Base-by-base conservation (phyloP, 2,113 vertebrate genomes). In the Callaeas wilsoni region DNA sequence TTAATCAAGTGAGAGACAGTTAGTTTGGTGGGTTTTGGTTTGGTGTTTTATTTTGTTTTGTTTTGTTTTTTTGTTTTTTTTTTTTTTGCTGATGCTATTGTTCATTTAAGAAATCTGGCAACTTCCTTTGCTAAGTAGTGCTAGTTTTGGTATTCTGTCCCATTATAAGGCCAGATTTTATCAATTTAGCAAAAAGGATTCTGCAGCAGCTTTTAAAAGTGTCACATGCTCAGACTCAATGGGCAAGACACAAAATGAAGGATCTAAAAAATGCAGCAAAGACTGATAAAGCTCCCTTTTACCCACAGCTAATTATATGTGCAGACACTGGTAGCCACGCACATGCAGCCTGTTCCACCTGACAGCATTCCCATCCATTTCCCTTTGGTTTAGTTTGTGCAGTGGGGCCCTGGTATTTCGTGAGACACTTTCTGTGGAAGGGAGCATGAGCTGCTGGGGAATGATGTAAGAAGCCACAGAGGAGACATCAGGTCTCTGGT, bases 1-100 rank as follows among this genome's bases (percentile, higher is more conserved):
- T 96, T 97, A 97, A 97, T 96, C 93, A 96, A 93, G 71, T 52
- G 64, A 94, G 35, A 88, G 22, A 19, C 37, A 80, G 63, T 76
- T 49, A 39, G 32, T 59, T 86, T 76, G 17, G 7, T 64, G 57
- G 7, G 12, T 42, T 42, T 42, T 16, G 9, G 27, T 27, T 52
- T 27, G 49, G 49, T 53, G n/a, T n/a, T n/a, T n/a, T n/a, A n/a
- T n/a, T n/a, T n/a, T n/a, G n/a, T n/a, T 39, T n/a, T 52, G 30
- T 2, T 5, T 17, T 29, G 16, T 26, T 33, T 50, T 68, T 26
- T 14, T 49, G 63, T 79, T 60, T 37, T 25, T 32, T 29, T 47
- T 7, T 11, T 37, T 63, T 84, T 65, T 57, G 2, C n/a, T 93
- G 73, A 32, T 76, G 42, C 47, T 83, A 29, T 33, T 59, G 32